Conservation (phyloP, 2,797 vertebrate species). For the Siniperca undulata region DNA sequence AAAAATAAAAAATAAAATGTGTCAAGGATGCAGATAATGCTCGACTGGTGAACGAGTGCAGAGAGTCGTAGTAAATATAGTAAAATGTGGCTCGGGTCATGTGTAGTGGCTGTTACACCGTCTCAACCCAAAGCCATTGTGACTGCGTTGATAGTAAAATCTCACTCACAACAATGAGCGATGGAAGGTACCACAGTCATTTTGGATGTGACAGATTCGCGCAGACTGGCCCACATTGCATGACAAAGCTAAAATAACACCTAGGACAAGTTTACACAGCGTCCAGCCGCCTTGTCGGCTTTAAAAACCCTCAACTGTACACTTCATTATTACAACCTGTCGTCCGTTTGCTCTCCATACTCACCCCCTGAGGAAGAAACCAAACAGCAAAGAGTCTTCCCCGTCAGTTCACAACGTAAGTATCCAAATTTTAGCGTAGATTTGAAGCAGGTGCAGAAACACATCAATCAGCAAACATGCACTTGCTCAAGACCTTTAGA, state of each 20-base stretch:
- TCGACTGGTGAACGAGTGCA: neutral
- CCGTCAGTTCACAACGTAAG: slow-evolving; percentile 36
- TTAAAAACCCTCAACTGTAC: slow-evolving; percentile 4
- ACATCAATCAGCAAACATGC: slow-evolving; percentile 36
- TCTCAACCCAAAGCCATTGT: slow-evolving; percentile 62
- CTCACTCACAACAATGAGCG: slow-evolving; percentile 74
- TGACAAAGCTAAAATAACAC: slow-evolving; percentile 44
- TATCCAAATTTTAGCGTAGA: slow-evolving; percentile 44
- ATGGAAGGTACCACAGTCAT: slow-evolving; percentile 67
- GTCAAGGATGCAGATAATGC: neutral
- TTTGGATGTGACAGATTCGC: slow-evolving; percentile 28
- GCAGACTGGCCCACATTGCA: slow-evolving; percentile 16
- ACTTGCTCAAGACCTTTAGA: slow-evolving; percentile 16
- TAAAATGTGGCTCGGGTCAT: slow-evolving; percentile 43
- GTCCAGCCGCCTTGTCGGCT: slow-evolving; percentile 10
- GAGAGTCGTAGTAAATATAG: slow-evolving; percentile 40
- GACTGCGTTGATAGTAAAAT: slow-evolving; percentile 74
- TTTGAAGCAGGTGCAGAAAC: slow-evolving; percentile 66
- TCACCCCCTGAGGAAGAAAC: slow-evolving; percentile 67
- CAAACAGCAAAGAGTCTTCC: slow-evolving; percentile 54
- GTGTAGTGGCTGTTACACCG: slow-evolving; percentile 53
- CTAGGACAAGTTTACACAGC: slow-evolving; percentile 51
- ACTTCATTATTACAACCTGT: slow-evolving; percentile 67
- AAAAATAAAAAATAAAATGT: neutral
- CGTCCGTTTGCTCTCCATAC: slow-evolving; percentile 57